These are phyloP conservation scores for Lates japonicus DNA, from an alignment of 2,797 vertebrate species.

Conservation along the genomic window DNA sequence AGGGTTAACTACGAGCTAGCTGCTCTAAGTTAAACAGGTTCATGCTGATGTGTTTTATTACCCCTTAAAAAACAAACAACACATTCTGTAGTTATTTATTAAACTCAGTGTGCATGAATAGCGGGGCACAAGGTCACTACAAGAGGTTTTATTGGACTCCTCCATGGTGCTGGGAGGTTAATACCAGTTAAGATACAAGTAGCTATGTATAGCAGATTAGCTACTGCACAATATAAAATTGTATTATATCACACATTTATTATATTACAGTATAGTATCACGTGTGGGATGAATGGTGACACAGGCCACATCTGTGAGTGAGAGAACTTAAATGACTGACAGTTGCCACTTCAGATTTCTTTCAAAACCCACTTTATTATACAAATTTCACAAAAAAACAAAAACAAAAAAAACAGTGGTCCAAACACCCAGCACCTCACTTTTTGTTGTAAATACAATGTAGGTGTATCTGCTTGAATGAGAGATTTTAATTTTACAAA, in stretches of 20 bases:
- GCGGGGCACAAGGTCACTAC: constrained; percentile 2
- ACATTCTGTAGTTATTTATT: background rate
- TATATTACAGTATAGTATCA: background rate
- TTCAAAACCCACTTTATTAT: constrained; percentile 34
- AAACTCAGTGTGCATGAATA: background rate
- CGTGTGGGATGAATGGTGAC: background rate
- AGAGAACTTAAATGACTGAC: background rate
- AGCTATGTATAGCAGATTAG: background rate
- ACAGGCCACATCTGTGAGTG: background rate
- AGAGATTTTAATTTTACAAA: background rate
- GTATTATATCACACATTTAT: background rate
- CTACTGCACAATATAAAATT: background rate
- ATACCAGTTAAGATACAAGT: background rate
- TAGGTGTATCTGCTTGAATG: background rate
- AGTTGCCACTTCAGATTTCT: background rate
- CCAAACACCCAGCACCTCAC: background rate
- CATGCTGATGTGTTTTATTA: background rate
- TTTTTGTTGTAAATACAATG: background rate
- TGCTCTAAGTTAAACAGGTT: background rate
- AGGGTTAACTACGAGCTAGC: fast-evolving
- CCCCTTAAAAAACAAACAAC: background rate
- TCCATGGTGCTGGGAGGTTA: background rate
- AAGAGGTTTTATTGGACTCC: background rate
- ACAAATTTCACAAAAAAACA: constrained; percentile 13
- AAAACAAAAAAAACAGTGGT: background rate